phyloP scores from a whole-genome alignment of 2,888 invertebrate genomes.

The Pseudococcus longispinus region DNA sequence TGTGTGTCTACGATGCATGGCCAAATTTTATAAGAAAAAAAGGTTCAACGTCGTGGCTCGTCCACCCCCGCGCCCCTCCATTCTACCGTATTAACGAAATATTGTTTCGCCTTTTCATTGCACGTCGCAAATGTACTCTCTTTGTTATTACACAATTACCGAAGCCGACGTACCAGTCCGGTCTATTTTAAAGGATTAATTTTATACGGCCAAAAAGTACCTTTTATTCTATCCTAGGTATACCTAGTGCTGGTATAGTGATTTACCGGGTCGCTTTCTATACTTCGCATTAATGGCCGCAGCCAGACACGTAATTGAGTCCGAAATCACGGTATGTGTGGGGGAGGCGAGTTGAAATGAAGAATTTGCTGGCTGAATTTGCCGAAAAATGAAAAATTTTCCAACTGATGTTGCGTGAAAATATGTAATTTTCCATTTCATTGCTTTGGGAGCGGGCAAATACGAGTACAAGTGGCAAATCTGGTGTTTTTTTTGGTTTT shows the following conservation, averaged over 20 bases:
- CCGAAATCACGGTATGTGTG: too few species aligned
- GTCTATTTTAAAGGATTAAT: slow-evolving; percentile 13
- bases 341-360: too few species aligned
- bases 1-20: background rate
- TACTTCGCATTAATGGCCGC: background rate
- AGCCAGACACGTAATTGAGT: too few species aligned
- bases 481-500: too few species aligned
- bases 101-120: background rate
- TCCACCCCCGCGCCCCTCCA: background rate
- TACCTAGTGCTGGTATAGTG: background rate
- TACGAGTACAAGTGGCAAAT: too few species aligned
- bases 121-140: slow-evolving; percentile 6
- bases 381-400: too few species aligned
- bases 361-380: too few species aligned
- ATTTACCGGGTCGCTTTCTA: background rate
- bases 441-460: too few species aligned
- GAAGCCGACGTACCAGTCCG: background rate
- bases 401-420: too few species aligned
- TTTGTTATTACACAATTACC: slow-evolving; percentile 22
- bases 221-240: background rate
- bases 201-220: slow-evolving; percentile 11
- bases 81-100: background rate
- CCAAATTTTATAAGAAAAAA: background rate
- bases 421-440: too few species aligned
- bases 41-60: background rate